Evolutionary conservation across 2,888 invertebrate species (phyloP).

Genomic region (Polyploca ridens): DNA sequence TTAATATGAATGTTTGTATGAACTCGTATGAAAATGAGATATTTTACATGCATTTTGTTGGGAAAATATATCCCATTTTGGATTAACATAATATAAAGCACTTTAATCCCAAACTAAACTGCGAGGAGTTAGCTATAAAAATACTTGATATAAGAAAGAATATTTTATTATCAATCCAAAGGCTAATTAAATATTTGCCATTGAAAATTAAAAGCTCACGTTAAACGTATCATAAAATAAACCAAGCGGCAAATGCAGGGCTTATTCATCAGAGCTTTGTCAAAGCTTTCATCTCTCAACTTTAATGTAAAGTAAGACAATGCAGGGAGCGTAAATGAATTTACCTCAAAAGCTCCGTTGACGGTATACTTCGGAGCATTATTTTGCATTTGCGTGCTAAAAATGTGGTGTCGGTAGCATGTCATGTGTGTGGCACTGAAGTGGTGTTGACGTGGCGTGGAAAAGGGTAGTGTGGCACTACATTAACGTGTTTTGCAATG

Average conservation of each 20-base stretch:
- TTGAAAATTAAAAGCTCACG: neutral
- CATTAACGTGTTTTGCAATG: too few relatives aligned
- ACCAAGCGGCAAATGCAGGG: neutral
- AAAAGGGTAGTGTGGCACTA: neutral
- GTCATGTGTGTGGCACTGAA: neutral
- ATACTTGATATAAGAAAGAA: neutral
- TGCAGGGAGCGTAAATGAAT: neutral
- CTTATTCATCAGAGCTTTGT: neutral
- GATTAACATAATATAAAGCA: too few relatives aligned
- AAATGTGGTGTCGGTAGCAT: neutral
- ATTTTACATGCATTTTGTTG: too few relatives aligned
- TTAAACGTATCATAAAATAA: neutral
- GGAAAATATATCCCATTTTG: too few relatives aligned
- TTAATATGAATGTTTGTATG: too few relatives aligned
- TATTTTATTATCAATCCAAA: neutral
- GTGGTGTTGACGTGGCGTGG: neutral
- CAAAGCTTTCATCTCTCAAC: neutral
- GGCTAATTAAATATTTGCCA: neutral
- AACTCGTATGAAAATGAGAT: too few relatives aligned
- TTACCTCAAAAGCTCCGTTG: neutral
- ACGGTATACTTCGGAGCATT: neutral
- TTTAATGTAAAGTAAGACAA: constrained; percentile 1
- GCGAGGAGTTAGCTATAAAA: too few relatives aligned
- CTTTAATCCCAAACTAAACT: too few relatives aligned
- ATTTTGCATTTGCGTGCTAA: neutral